phyloP scores from a whole-genome alignment of 1,140 invertebrate species.

The Spodoptera frugiperda region DNA sequence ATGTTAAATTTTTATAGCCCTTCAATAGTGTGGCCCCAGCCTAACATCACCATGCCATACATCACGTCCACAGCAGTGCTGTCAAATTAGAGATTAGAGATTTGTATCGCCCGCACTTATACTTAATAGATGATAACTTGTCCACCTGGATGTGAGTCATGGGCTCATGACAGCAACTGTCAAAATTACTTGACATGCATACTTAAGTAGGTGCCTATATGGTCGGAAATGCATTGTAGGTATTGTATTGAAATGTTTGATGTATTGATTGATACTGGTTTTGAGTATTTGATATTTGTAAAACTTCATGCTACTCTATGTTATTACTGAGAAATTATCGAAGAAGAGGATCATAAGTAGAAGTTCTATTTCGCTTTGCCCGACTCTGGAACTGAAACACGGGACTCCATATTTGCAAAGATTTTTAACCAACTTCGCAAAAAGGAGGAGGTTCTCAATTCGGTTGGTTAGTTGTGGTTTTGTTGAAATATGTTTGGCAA shows the following conservation, averaged over 20 bases:
- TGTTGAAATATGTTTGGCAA: too few relatives aligned
- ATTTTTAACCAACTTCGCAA: too few relatives aligned
- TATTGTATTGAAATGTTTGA: neutral
- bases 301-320: too few relatives aligned
- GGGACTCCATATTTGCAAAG: too few relatives aligned
- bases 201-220: conserved; percentile 4
- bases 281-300: too few relatives aligned
- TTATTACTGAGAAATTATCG: too few relatives aligned
- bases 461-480: too few relatives aligned
- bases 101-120: conserved; percentile 21
- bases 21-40: neutral
- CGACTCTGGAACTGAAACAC: too few relatives aligned
- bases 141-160: conserved; percentile 22
- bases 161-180: conserved; percentile 2
- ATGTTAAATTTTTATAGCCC: too few relatives aligned
- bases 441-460: too few relatives aligned
- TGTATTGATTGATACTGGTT: neutral
- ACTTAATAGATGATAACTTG: conserved; percentile 40
- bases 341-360: too few relatives aligned
- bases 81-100: conserved; percentile 36
- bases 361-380: too few relatives aligned
- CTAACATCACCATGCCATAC: neutral
- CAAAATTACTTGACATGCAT: conserved; percentile 1
- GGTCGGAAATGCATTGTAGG: conserved; percentile 13
- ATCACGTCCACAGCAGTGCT: conserved; percentile 20